These are phyloP conservation scores for Macrosiphum euphorbiae DNA, from an alignment of 2,888 invertebrate genomes.

Conservation along the genomic window DNA sequence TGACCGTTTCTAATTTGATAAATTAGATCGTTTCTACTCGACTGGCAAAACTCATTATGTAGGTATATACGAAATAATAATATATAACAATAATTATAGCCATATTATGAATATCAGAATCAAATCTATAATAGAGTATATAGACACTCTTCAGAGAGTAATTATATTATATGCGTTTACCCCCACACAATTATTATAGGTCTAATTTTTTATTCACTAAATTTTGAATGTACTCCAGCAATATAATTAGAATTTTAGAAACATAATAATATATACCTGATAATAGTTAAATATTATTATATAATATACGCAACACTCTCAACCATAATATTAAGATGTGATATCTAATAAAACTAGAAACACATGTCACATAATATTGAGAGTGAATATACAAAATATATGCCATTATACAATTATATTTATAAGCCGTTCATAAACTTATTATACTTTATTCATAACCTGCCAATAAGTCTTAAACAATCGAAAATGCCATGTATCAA, in stretches of 20 bases:
- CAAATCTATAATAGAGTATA: not conserved
- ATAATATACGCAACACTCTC: not conserved
- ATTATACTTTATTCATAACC: not conserved
- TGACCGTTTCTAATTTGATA: not conserved
- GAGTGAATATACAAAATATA: not conserved
- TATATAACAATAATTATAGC: not conserved
- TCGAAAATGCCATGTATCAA: not conserved
- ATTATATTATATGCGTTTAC: not conserved
- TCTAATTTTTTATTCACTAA: not conserved
- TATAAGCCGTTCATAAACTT: not conserved
- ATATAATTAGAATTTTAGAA: not conserved
- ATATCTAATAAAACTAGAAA: not conserved
- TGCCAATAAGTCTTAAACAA: not conserved
- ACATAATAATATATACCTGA: not conserved
- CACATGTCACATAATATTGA: not conserved
- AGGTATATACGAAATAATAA: not conserved
- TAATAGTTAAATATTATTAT: not conserved
- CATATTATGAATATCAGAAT: not conserved
- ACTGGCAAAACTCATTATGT: not conserved
- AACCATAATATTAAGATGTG: not conserved
- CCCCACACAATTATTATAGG: not conserved
- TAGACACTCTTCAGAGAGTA: not conserved
- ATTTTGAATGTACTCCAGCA: not conserved
- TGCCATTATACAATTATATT: not conserved
- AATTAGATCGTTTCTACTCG: not conserved